Percentiles rank a stretch among this genome's conserved stretches.
Evolutionary conservation across 35 echinoderm and acorn worm species (phyloP).

Genomic region (Stichopus chloronotus): DNA sequence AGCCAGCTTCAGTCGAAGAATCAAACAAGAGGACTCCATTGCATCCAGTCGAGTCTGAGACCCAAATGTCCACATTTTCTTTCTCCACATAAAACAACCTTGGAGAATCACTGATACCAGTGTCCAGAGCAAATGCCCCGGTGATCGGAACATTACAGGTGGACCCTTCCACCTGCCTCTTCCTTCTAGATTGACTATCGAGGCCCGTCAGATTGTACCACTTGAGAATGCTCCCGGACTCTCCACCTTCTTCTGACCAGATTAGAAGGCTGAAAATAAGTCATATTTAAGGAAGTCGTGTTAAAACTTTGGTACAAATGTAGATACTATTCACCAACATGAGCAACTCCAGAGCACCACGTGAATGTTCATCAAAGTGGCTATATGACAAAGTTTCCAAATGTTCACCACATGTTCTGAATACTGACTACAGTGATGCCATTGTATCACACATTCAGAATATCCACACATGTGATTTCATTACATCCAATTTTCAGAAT

Average conservation of each 20-base stretch:
- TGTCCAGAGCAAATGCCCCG: conserved; percentile 66
- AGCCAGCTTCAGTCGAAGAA: conserved; percentile 47
- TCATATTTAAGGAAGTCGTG: too few species aligned
- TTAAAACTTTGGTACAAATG: too few species aligned
- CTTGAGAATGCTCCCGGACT: not conserved
- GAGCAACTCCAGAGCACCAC: too few species aligned
- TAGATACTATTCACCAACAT: too few species aligned
- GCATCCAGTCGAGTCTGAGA: conserved; percentile 70
- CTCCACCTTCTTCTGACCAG: conserved; percentile 58
- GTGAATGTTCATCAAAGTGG: too few species aligned
- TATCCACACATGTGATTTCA: too few species aligned
- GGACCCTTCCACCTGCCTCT: conserved; percentile 43
- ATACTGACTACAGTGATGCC: too few species aligned
- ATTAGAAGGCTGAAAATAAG: conserved; percentile 51
- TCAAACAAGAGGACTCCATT: conserved; percentile 60
- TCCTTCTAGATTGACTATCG: not conserved
- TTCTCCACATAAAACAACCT: conserved; percentile 56
- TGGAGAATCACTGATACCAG: conserved; percentile 28
- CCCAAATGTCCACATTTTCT: conserved; percentile 55
- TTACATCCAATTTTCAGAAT: too few species aligned
- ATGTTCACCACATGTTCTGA: too few species aligned
- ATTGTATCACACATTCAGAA: too few species aligned
- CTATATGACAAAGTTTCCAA: too few species aligned
- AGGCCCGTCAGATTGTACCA: not conserved
- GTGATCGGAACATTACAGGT: conserved; percentile 51